A percentile compares a stretch with the other conserved stretches of the same genome.
Conservation (phyloP, 1,140 invertebrate species). For the Drosophila cardini region DNA sequence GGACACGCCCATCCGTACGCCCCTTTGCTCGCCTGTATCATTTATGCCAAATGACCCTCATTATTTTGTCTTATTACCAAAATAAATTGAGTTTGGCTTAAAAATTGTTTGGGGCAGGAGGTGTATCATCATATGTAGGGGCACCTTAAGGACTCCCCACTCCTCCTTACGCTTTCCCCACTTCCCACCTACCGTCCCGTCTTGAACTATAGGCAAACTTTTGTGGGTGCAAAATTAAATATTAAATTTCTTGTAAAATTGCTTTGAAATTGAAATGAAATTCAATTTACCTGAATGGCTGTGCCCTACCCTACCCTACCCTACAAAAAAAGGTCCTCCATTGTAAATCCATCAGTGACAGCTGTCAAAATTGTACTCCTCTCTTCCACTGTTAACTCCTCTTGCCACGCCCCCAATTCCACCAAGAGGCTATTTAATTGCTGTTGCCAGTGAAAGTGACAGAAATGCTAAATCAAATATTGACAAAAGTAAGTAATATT, state of each 20-base stretch:
- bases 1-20: conserved; percentile 3
- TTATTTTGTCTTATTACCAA: conserved; percentile 78
- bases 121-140: conserved; percentile 22
- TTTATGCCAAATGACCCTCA: conserved; percentile 82
- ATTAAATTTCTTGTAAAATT: conserved; percentile 65
- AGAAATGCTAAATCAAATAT: conserved; percentile 79
- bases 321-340: conserved; percentile 15
- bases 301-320: neutral
- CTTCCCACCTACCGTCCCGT: neutral
- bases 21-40: conserved; percentile 38
- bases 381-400: neutral
- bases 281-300: conserved; percentile 71
- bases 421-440: conserved; percentile 55
- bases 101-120: conserved; percentile 41
- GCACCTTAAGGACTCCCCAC: conserved; percentile 17
- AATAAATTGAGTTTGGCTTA: conserved; percentile 81
- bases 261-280: conserved; percentile 68
- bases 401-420: neutral
- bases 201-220: neutral
- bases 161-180: too few relatives aligned
- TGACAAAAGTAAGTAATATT: conserved; percentile 76
- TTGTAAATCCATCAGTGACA: conserved; percentile 63
- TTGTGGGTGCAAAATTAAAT: conserved; percentile 62
- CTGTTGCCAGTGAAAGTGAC: conserved; percentile 64
- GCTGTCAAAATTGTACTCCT: conserved; percentile 47